A percentile compares a stretch with the other conserved stretches of the same genome.
phyloP scores from a whole-genome alignment of 2,113 vertebrate genomes.

The Synchiropus splendidus region DNA sequence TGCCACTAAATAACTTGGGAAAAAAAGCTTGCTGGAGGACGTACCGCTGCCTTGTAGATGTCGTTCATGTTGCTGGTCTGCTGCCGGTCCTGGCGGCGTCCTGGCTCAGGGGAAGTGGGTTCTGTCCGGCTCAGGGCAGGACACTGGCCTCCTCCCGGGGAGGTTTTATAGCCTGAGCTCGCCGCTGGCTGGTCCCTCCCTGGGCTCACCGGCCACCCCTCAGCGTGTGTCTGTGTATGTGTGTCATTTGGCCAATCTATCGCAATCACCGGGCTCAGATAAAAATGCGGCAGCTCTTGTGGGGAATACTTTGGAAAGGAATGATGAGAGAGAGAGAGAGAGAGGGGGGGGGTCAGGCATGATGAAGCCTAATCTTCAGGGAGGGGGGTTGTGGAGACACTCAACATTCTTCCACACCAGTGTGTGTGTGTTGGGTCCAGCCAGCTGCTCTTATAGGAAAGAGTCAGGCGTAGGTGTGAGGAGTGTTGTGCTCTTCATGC shows the following conservation, averaged over 20 bases:
- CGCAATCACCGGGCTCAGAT: slow-evolving; percentile 64
- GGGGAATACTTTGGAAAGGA: slow-evolving; percentile 57
- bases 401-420: slow-evolving; percentile 55
- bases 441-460: no score
- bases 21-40: slow-evolving; percentile 19
- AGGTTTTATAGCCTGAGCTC: slow-evolving; percentile 53
- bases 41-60: slow-evolving; percentile 70
- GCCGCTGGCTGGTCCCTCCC: slow-evolving; percentile 46
- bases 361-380: slow-evolving; percentile 50
- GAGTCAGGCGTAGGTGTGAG: slow-evolving; percentile 2
- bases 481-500: neutral
- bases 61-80: slow-evolving; percentile 61
- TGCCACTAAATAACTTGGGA: no score
- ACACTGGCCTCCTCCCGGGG: slow-evolving; percentile 42
- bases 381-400: slow-evolving; percentile 48
- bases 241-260: slow-evolving; percentile 60
- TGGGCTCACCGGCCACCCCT: slow-evolving; percentile 30
- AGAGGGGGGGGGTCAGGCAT: slow-evolving; percentile 11
- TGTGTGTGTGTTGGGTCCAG: neutral
- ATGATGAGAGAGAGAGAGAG: slow-evolving; percentile 36
- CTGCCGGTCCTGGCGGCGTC: slow-evolving; percentile 42
- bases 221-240: slow-evolving; percentile 35
- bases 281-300: slow-evolving; percentile 61
- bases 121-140: slow-evolving; percentile 51
- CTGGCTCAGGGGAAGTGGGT: slow-evolving; percentile 44